phyloP scores from a whole-genome alignment of 2,113 vertebrate genomes.

The Dicaeum eximium region DNA sequence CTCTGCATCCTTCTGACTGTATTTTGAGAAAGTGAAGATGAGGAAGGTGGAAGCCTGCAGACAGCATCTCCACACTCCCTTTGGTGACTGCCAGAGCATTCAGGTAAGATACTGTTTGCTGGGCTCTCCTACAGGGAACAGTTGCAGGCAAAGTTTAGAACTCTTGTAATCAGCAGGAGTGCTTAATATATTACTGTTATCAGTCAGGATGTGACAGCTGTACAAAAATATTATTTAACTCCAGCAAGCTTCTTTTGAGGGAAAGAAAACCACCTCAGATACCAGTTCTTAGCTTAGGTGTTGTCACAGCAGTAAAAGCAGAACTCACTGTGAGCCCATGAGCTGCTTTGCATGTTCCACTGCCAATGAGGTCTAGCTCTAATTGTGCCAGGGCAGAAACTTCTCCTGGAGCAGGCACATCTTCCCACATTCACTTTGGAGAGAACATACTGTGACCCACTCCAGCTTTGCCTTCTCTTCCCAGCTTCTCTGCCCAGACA shows the following conservation, averaged over 20 bases:
- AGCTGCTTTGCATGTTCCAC: neutral
- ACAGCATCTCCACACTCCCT: neutral
- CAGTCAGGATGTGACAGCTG: neutral
- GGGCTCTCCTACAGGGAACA: neutral
- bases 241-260: neutral
- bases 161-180: neutral
- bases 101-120: neutral
- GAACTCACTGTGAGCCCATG: neutral
- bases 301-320: neutral
- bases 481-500: neutral
- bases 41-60: neutral
- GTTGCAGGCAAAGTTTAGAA: neutral
- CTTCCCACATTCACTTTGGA: neutral
- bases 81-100: accelerated
- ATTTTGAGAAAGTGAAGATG: neutral
- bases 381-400: neutral
- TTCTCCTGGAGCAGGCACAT: neutral
- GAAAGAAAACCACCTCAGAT: neutral
- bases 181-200: neutral
- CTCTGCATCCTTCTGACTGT: neutral
- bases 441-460: neutral
- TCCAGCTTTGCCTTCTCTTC: neutral
- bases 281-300: neutral
- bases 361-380: neutral
- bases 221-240: neutral